Conservation (phyloP, 1,140 invertebrate species). For the Danaus plexippus region DNA sequence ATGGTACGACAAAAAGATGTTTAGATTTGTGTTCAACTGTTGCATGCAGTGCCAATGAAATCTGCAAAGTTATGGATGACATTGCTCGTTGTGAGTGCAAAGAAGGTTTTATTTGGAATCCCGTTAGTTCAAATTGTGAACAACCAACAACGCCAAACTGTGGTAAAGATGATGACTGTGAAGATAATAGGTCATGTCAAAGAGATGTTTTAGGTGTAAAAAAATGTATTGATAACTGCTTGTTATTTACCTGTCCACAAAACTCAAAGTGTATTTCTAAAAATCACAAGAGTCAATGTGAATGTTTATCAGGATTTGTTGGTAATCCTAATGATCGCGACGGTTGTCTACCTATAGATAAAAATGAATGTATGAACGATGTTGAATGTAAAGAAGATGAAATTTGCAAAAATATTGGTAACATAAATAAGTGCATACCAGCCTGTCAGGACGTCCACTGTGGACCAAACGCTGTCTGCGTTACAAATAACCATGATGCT, state of each 20-base stretch:
- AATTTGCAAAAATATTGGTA: conserved; percentile 74
- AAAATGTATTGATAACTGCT: conserved; percentile 84
- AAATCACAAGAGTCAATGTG: conserved; percentile 83
- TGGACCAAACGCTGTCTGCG: conserved; percentile 87
- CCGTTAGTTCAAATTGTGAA: conserved; percentile 83
- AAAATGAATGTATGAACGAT: conserved; percentile 84
- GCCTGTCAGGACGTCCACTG: conserved; percentile 84
- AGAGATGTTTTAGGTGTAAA: conserved; percentile 88
- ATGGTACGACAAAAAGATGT: conserved; percentile 78
- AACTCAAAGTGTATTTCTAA: conserved; percentile 85
- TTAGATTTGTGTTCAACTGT: conserved; percentile 84
- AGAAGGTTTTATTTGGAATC: conserved; percentile 85
- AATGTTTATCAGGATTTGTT: conserved; percentile 83
- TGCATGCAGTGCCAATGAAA: conserved; percentile 85
- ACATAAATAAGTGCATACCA: conserved; percentile 75
- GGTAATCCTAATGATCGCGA: conserved; percentile 91
- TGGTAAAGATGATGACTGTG: conserved; percentile 80
- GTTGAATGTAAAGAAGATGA: conserved; percentile 86
- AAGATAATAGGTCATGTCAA: conserved; percentile 77
- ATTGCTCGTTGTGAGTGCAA: conserved; percentile 84
- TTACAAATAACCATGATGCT: conserved; percentile 89
- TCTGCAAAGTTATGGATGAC: conserved; percentile 78
- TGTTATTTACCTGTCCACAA: conserved; percentile 84
- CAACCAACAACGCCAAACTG: conserved; percentile 89
- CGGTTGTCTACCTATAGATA: conserved; percentile 81